phyloP scores from a whole-genome alignment of 2,888 invertebrate genomes.

The Drosophila histrio region DNA sequence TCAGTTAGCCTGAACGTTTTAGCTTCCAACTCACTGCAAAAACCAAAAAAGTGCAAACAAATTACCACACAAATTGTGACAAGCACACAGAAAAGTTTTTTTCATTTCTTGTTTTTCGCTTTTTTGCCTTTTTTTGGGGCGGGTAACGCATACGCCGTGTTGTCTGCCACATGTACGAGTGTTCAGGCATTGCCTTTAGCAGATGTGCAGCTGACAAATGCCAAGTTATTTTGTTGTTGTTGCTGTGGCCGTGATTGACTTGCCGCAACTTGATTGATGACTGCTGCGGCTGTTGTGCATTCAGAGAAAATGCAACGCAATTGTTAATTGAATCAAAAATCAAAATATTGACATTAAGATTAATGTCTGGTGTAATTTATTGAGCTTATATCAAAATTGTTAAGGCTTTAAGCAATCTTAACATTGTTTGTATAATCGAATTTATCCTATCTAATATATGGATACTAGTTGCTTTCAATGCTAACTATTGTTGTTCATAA shows the following conservation, averaged over 20 bases:
- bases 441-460: not conserved
- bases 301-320: not conserved
- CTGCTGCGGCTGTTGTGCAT: conserved; percentile 1
- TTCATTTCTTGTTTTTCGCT: not conserved
- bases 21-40: conserved; percentile 3
- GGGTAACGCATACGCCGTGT: conserved; percentile 44
- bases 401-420: not conserved
- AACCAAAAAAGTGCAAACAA: conserved; percentile 48
- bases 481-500: not conserved
- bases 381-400: not conserved
- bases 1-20: not conserved
- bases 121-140: not conserved
- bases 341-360: conserved; percentile 5
- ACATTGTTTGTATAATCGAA: not conserved
- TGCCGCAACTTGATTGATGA: conserved; percentile 39
- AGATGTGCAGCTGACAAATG: conserved; percentile 35
- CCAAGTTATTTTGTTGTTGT: conserved; percentile 11
- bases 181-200: conserved; percentile 28
- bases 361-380: conserved; percentile 7
- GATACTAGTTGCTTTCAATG: not conserved
- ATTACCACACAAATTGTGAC: conserved; percentile 65
- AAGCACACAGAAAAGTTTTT: conserved; percentile 35
- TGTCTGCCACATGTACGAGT: conserved; percentile 26
- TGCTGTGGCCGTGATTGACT: conserved; percentile 24
- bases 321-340: conserved; percentile 25